Conservation (phyloP, 2,113 vertebrate genomes). For the Leptobrachium leishanense region DNA sequence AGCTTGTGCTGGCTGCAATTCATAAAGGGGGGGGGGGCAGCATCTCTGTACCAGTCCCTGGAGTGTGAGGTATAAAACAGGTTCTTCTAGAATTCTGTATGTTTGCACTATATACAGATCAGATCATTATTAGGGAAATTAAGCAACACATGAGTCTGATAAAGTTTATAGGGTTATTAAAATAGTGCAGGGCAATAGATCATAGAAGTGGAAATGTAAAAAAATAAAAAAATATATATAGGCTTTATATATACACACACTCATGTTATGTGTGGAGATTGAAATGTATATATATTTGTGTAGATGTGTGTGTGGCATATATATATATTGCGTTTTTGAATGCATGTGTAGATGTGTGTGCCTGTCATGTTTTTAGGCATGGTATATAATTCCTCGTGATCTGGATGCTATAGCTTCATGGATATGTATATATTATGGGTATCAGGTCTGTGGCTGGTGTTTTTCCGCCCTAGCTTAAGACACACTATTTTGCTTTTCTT, state of each 20-base stretch:
- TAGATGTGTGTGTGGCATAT: not conserved
- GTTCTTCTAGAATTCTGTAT: constrained; percentile 55
- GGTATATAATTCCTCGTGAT: too few species aligned
- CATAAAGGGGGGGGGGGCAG: constrained; percentile 56
- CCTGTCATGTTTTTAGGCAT: too few species aligned
- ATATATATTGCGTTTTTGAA: not conserved
- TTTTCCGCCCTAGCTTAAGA: not conserved
- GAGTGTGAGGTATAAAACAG: constrained; percentile 55
- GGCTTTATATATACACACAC: too few species aligned
- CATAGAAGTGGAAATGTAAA: not conserved
- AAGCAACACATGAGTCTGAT: constrained; percentile 64
- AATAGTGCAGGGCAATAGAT: not conserved
- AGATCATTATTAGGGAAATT: constrained; percentile 65
- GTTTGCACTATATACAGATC: constrained; percentile 59
- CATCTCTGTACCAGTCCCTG: constrained; percentile 64
- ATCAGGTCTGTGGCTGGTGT: not conserved
- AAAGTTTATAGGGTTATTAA: constrained; percentile 59
- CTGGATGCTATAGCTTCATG: not conserved
- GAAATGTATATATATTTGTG: constrained; percentile 3
- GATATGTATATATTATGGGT: not conserved
- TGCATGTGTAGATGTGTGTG: not conserved
- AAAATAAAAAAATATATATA: too few species aligned
- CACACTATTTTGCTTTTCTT: too few species aligned
- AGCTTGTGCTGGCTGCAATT: constrained; percentile 73
- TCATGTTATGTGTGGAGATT: not conserved